Percentiles rank a stretch among this genome's conserved stretches.
Conservation (phyloP, 2,113 vertebrate species). For the Engraulis encrasicolus region DNA sequence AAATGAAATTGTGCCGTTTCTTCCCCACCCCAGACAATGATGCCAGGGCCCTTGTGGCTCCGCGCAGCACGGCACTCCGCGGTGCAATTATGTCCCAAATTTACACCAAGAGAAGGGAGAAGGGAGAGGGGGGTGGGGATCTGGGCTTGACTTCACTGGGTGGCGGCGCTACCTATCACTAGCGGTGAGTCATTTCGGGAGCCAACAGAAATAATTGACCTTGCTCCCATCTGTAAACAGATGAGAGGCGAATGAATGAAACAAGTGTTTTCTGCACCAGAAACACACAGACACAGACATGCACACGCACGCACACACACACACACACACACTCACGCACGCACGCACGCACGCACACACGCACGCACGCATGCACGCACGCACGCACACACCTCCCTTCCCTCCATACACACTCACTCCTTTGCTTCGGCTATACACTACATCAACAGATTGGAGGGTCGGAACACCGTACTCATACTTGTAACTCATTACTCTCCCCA, state of each 20-base stretch:
- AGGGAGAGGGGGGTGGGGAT: too few species aligned
- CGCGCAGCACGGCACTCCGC: background rate
- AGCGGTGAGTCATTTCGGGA: background rate
- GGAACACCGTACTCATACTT: background rate
- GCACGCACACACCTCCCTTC: too few species aligned
- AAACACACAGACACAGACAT: too few species aligned
- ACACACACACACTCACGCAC: too few species aligned
- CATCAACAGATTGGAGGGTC: background rate
- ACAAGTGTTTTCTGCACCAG: too few species aligned
- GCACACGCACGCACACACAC: too few species aligned
- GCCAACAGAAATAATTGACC: background rate
- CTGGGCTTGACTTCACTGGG: too few species aligned
- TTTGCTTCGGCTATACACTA: background rate
- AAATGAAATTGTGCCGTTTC: background rate
- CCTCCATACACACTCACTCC: too few species aligned
- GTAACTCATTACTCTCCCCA: background rate
- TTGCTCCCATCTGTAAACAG: background rate
- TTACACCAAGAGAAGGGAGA: background rate
- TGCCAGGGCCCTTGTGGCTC: background rate
- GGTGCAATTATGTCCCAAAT: conserved; percentile 8
- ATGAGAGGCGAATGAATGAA: background rate
- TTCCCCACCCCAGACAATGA: background rate
- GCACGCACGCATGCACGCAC: too few species aligned
- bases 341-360: too few species aligned
- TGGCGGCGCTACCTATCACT: background rate